Conservation (phyloP, 2,113 vertebrate species). For the Platichthys flesus region DNA sequence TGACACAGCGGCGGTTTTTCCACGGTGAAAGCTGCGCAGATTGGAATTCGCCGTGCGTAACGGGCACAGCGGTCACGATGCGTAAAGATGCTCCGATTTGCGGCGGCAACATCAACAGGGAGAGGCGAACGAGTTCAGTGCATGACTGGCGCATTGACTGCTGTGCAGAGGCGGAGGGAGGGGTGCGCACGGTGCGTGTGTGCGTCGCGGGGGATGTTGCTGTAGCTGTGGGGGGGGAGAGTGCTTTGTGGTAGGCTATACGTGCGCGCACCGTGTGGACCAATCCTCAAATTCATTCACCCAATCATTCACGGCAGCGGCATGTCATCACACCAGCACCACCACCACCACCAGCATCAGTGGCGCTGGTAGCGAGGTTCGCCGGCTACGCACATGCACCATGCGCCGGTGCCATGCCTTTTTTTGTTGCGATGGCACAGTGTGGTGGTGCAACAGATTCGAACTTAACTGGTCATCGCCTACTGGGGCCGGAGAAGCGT, state of each 20-base stretch:
- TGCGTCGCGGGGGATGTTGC: background rate
- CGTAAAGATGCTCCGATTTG: background rate
- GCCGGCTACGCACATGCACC: constrained; percentile 68
- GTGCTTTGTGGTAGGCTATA: constrained; percentile 14
- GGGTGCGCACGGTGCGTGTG: background rate
- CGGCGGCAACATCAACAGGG: constrained; percentile 28
- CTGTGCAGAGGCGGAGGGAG: constrained; percentile 30
- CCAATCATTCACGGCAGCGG: constrained; percentile 69
- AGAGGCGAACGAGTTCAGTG: constrained; percentile 38
- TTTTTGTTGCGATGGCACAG: constrained; percentile 64
- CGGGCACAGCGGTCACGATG: background rate
- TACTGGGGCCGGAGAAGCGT: constrained; percentile 10
- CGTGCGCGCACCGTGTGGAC: constrained; percentile 67
- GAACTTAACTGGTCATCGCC: constrained; percentile 12
- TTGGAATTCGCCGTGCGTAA: constrained; percentile 9
- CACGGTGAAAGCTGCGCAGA: background rate
- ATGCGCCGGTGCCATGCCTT: constrained; percentile 74
- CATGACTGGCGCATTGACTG: constrained; percentile 39
- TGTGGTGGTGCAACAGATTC: constrained; percentile 38
- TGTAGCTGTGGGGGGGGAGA: background rate
- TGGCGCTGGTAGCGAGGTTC: constrained; percentile 26
- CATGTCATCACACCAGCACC: constrained; percentile 55
- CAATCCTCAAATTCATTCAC: constrained; percentile 69
- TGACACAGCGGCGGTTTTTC: too few relatives aligned
- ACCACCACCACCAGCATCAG: too few relatives aligned